phyloP scores from a whole-genome alignment of 2,888 invertebrate species.

The Heliconius erato region DNA sequence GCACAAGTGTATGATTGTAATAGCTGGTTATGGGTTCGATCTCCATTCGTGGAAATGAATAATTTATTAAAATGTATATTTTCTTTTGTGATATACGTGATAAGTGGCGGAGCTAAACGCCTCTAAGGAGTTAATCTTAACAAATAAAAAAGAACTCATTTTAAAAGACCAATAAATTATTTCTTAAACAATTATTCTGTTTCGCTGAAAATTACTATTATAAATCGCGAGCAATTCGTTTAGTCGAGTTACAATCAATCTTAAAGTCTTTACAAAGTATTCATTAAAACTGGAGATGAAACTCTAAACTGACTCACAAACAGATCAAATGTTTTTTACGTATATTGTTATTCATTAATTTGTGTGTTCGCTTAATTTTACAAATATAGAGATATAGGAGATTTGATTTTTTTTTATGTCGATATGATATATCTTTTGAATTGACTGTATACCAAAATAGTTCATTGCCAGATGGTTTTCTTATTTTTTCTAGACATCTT shows the following conservation, averaged over 20 bases:
- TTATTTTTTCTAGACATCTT: no score
- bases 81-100: no score
- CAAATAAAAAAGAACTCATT: neutral
- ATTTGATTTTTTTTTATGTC: neutral
- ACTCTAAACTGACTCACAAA: conserved; percentile 34
- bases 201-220: conserved; percentile 21
- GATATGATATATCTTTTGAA: neutral
- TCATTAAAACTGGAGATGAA: conserved; percentile 38
- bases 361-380: neutral
- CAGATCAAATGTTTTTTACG: conserved; percentile 34
- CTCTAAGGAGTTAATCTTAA: neutral
- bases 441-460: neutral
- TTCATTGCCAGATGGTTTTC: no score
- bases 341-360: conserved; percentile 35
- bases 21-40: no score
- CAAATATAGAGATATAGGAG: neutral
- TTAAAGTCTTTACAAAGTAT: conserved; percentile 33
- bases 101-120: no score
- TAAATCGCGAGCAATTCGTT: conserved; percentile 29
- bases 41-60: no score
- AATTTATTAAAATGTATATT: no score
- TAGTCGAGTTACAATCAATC: conserved; percentile 36
- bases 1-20: no score
- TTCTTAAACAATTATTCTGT: neutral
- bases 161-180: neutral